Base-by-base conservation (phyloP, 2,888 invertebrate genomes). In the Acleris holmiana region DNA sequence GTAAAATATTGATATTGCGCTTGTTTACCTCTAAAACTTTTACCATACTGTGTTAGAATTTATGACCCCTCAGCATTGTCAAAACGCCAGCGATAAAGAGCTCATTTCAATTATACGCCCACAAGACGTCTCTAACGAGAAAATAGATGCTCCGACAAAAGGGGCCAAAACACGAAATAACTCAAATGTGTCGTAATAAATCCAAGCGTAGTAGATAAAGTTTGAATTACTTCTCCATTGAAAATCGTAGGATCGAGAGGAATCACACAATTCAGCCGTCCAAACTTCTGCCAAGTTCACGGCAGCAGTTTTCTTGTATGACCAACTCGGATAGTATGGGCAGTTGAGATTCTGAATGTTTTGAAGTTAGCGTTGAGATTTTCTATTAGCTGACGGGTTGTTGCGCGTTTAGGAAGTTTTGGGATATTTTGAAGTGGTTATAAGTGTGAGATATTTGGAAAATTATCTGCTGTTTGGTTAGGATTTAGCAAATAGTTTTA, bases 221-320 rank as follows among this genome's bases (percentile, higher is more conserved):
- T 70, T 70, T 67, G 69, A 70, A 70, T 70, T 70, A 70, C 67
- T 67, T 62, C 61, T 35, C 69, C 50, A 70, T 70, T 70, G 69
- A 70, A 70, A 70, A 67, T 67, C 66, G 69, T 35, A 41, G 59
- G 59, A 68, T 69, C 55, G 58, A 54, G 49, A 54, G 47, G 48
- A 58, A 66, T 63, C 62, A 53, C 41, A 23, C 25, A 56, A 49
- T 53, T 58, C 64, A 59, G 44, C 47, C 46, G 58, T 44, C 46
- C 29, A 8, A 66, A 68, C 40, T 67, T 69, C 17, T 6, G 1
- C 44, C 47, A 66, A 59, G 64, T 69, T 58, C 51, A 49, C 49
- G 67, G 41, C 61, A 65, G 66, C 68, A 68, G 60, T 68, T 68
- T 68, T 68, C 67, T 63, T 67, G 59, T 61, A 41, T 64, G 53